A percentile compares a stretch with the other conserved stretches of the same genome.
These are phyloP conservation scores for Coreoperca whiteheadi DNA, from an alignment of 2,113 vertebrate species.

Conservation along the genomic window DNA sequence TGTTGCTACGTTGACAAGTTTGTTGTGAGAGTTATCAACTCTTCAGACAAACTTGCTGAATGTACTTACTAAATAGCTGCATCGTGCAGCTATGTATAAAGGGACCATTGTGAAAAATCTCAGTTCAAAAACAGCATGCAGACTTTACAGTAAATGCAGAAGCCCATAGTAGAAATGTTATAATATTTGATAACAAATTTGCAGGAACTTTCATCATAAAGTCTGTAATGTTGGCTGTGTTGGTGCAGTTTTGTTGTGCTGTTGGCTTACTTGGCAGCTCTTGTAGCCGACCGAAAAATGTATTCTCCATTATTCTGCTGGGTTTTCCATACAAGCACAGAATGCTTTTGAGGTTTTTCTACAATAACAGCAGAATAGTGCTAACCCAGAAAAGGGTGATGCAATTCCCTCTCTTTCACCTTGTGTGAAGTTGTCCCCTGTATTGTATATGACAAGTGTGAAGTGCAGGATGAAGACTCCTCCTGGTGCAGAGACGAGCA, in stretches of 20 bases:
- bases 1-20: conserved; percentile 26
- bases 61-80: conserved; percentile 32
- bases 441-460: conserved; percentile 51
- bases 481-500: conserved; percentile 33
- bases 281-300: conserved; percentile 10
- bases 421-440: conserved; percentile 49
- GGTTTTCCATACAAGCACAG: neutral
- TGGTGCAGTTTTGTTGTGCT: conserved; percentile 3
- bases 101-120: neutral
- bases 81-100: neutral
- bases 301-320: neutral
- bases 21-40: conserved; percentile 24
- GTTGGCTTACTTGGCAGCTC: conserved; percentile 16
- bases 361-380: conserved; percentile 21
- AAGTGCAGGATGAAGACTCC: conserved; percentile 54
- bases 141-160: neutral
- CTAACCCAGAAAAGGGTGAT: conserved; percentile 38
- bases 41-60: conserved; percentile 21
- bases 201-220: neutral
- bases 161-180: neutral
- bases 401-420: conserved; percentile 40
- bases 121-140: conserved; percentile 2
- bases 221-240: neutral
- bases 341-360: conserved; percentile 45
- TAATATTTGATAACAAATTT: conserved; percentile 10